Evolutionary conservation across 1,140 invertebrate genomes (phyloP).

Genomic region (Trichonephila clavata): DNA sequence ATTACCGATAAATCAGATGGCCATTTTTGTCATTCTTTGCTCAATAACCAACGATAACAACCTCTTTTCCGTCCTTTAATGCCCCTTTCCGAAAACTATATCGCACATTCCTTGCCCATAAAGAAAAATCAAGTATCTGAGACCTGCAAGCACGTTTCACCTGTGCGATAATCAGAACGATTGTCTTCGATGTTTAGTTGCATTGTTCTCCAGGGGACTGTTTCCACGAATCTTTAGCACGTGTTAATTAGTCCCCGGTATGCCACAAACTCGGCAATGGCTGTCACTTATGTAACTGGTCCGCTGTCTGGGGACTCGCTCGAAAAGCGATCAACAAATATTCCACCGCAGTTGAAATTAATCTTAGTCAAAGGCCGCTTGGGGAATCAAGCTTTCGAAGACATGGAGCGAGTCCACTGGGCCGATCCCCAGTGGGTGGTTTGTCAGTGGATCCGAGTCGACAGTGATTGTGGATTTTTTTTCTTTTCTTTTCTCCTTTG

Average conservation of each 20-base stretch:
- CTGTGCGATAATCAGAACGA: conserved; percentile 58
- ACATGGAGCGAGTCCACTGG: conserved; percentile 41
- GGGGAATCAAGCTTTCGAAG: conserved; percentile 49
- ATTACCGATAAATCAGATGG: not conserved
- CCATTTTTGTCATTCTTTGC: not conserved
- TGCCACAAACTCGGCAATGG: conserved; percentile 58
- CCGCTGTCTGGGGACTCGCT: conserved; percentile 33
- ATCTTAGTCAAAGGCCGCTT: conserved; percentile 69
- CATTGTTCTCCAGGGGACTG: conserved; percentile 13
- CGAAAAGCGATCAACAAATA: conserved; percentile 60
- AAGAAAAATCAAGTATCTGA: conserved; percentile 11
- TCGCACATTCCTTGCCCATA: not conserved
- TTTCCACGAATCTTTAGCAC: conserved; percentile 67
- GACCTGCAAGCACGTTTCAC: not conserved
- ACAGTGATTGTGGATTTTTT: conserved; percentile 62
- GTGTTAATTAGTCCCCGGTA: conserved; percentile 69
- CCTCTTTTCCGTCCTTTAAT: not conserved
- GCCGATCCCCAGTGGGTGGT: conserved; percentile 32
- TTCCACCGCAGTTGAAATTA: conserved; percentile 61
- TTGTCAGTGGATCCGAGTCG: conserved; percentile 54
- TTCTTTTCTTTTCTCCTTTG: not conserved
- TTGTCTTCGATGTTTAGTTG: conserved; percentile 49
- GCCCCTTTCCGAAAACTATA: not conserved
- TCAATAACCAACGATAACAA: not conserved
- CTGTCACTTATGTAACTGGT: conserved; percentile 48